Percentiles rank a stretch among this genome's conserved stretches.
Evolutionary conservation across 2,797 vertebrate species (phyloP).

Genomic region (Antrozous pallidus): DNA sequence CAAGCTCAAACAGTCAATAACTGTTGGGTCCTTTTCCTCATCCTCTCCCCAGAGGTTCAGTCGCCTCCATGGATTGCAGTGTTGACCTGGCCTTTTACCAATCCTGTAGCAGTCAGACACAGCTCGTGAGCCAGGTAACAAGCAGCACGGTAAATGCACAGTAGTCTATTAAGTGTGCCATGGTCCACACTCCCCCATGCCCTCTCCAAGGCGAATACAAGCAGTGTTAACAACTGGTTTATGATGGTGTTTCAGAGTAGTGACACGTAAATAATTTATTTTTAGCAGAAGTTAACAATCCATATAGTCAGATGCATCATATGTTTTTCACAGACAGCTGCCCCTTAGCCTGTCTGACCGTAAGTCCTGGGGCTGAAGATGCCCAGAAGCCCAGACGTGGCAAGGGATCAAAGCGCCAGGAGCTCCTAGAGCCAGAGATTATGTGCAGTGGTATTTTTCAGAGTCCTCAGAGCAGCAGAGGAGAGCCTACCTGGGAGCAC

Average conservation of each 20-base stretch:
- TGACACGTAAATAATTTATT: constrained; percentile 72
- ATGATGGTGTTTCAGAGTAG: constrained; percentile 60
- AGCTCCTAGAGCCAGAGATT: neutral
- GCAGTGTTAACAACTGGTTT: constrained; percentile 54
- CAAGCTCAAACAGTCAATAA: accelerated
- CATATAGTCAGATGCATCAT: constrained; percentile 72
- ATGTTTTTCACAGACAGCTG: constrained; percentile 53
- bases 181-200: neutral
- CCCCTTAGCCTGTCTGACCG: neutral
- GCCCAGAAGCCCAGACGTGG: neutral
- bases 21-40: neutral
- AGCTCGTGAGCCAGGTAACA: neutral
- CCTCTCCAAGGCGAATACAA: constrained; percentile 71
- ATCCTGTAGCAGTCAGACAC: neutral
- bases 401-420: neutral
- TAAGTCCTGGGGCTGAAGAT: neutral
- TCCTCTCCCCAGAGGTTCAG: neutral
- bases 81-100: neutral
- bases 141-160: neutral
- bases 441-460: neutral
- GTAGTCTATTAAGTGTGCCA: neutral
- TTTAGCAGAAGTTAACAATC: constrained; percentile 64
- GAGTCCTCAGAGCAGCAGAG: neutral
- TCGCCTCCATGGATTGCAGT: accelerated
- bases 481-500: neutral